These are phyloP conservation scores for Pan troglodytes DNA, from an alignment of 2,113 vertebrate species.

Conservation along the genomic window NHGRI_mPanTro3-v2.1_pri NC_072404.2:135925001-135925500, in stretches of 20 bases:
- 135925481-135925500: slow-evolving; percentile 54
- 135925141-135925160: slow-evolving; percentile 67
- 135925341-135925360: not conserved
- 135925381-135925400: slow-evolving; percentile 2
- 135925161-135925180: slow-evolving; percentile 63
- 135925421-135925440: not conserved
- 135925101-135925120: slow-evolving; percentile 71
- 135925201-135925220: slow-evolving; percentile 3
- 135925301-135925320: not conserved
- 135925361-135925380: not conserved
- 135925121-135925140: slow-evolving; percentile 69
- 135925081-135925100: slow-evolving; percentile 59
- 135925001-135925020: slow-evolving; percentile 42
- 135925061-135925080: slow-evolving; percentile 58
- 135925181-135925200: slow-evolving; percentile 51
- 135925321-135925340: not conserved
- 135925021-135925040: slow-evolving; percentile 54
- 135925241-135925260: not conserved
- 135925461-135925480: slow-evolving; percentile 77
- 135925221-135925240: slow-evolving; percentile 41
- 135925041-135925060: slow-evolving; percentile 67
- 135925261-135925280: not conserved
- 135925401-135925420: slow-evolving; percentile 8
- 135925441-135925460: not conserved
- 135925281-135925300: not conserved